phyloP scores from a whole-genome alignment of 2,888 invertebrate species.

The Thecocarcelia acutangulata region DNA sequence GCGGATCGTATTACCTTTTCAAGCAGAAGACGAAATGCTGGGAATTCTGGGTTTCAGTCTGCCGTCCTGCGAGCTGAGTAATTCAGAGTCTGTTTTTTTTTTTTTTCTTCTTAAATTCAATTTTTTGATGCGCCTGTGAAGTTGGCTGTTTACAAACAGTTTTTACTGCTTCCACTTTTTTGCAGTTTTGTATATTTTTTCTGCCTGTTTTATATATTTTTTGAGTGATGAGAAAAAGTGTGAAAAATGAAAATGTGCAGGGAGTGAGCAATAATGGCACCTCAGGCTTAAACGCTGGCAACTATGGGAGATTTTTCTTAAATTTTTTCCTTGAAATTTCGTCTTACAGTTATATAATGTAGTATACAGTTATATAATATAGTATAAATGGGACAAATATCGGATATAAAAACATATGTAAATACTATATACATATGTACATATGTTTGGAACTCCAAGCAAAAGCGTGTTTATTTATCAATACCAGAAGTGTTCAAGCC shows the following conservation, averaged over 20 bases:
- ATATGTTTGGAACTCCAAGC: too few relatives aligned
- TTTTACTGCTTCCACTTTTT: constrained; percentile 20
- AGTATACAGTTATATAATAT: too few relatives aligned
- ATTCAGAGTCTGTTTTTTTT: constrained; percentile 53
- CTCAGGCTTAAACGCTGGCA: background rate
- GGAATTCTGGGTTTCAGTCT: constrained; percentile 59
- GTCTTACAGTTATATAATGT: too few relatives aligned
- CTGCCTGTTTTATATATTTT: constrained; percentile 2
- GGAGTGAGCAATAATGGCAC: background rate
- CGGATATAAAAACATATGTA: too few relatives aligned
- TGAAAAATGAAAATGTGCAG: constrained; percentile 20
- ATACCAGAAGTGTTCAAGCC: too few relatives aligned
- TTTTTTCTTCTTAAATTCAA: background rate
- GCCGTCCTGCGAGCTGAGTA: constrained; percentile 26
- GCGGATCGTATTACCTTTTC: constrained; percentile 61
- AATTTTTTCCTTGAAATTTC: too few relatives aligned
- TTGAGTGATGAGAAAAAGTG: constrained; percentile 42
- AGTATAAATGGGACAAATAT: too few relatives aligned
- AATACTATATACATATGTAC: too few relatives aligned
- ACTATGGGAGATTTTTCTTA: too few relatives aligned
- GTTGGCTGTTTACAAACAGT: constrained; percentile 32
- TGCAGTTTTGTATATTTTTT: background rate
- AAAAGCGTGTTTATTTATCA: too few relatives aligned
- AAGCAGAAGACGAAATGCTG: constrained; percentile 64
- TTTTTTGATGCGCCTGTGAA: constrained; percentile 17